Conservation (phyloP, 1,140 invertebrate genomes). For the Leptopilina clavipes region DNA sequence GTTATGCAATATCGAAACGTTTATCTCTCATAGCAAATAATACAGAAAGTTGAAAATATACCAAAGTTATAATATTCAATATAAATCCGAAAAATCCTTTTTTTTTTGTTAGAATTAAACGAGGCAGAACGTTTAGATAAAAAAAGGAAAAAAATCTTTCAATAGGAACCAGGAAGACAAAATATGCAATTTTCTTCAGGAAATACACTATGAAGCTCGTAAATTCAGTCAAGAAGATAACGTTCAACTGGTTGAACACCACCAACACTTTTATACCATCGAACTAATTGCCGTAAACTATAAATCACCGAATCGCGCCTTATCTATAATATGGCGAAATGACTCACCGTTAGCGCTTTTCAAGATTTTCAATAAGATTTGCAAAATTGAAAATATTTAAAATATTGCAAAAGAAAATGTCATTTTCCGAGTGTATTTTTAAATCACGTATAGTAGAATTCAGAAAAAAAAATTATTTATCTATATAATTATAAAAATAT, state of each 20-base stretch:
- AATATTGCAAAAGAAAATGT: neutral
- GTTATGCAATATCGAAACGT: no score
- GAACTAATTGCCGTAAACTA: constrained; percentile 21
- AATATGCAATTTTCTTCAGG: constrained; percentile 29
- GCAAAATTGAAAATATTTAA: neutral
- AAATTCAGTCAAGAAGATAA: constrained; percentile 23
- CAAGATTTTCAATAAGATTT: constrained; percentile 4
- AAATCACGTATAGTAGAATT: no score
- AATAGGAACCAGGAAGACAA: constrained; percentile 6
- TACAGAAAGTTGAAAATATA: no score
- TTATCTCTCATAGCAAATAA: no score
- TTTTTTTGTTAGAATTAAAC: no score
- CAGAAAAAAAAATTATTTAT: no score
- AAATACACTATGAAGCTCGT: constrained; percentile 21
- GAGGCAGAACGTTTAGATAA: neutral
- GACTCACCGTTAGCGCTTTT: neutral
- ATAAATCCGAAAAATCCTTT: no score
- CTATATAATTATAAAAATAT: neutral
- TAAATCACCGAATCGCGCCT: constrained; percentile 27
- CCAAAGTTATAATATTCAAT: no score
- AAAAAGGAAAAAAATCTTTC: neutral
- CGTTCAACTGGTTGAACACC: constrained; percentile 10
- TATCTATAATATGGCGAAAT: neutral
- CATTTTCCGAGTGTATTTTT: no score
- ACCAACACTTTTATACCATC: constrained; percentile 16